Conservation (phyloP, 1,140 invertebrate species). For the Agrilus planipennis region DNA sequence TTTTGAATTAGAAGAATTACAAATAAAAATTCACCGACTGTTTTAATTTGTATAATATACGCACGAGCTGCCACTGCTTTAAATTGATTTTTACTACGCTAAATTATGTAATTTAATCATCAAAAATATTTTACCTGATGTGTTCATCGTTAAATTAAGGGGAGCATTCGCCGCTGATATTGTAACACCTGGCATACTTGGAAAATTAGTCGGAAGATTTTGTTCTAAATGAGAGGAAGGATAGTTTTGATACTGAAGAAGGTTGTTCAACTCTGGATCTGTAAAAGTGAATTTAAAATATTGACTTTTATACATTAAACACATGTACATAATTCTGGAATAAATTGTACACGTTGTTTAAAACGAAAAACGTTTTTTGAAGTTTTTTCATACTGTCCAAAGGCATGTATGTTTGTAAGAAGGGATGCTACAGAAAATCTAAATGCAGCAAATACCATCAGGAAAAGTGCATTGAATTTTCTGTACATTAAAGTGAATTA, state of each 20-base stretch:
- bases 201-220: slow-evolving; percentile 54
- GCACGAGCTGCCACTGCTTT: background rate
- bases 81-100: too few relatives aligned
- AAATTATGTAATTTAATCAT: background rate
- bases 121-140: slow-evolving; percentile 37
- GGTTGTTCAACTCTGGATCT: slow-evolving; percentile 66
- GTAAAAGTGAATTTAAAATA: slow-evolving; percentile 22
- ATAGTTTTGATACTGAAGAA: slow-evolving; percentile 66
- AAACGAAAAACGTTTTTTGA: too few relatives aligned
- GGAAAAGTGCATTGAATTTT: too few relatives aligned
- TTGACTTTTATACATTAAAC: too few relatives aligned
- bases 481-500: too few relatives aligned
- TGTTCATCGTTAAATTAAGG: slow-evolving; percentile 65
- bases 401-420: too few relatives aligned
- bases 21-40: background rate
- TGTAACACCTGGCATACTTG: slow-evolving; percentile 53
- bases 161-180: slow-evolving; percentile 64
- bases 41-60: background rate
- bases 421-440: too few relatives aligned
- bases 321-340: too few relatives aligned
- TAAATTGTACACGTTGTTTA: too few relatives aligned
- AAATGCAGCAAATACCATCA: too few relatives aligned
- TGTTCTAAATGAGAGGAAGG: slow-evolving; percentile 51
- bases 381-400: too few relatives aligned
- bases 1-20: too few relatives aligned